Evolutionary conservation across 2,888 invertebrate genomes (phyloP).

Genomic region (Microplitis deprimator): DNA sequence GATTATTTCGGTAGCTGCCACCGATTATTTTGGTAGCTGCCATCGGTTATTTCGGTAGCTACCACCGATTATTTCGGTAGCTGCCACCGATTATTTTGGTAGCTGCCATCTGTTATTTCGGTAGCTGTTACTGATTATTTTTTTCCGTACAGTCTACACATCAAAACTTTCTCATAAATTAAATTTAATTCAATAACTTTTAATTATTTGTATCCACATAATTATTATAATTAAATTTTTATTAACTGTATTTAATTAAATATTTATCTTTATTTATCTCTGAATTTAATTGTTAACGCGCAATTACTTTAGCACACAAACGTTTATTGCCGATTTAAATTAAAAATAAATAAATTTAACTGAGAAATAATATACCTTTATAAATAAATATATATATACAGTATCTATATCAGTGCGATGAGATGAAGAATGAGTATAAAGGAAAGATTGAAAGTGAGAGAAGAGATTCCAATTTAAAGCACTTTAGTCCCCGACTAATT

Average conservation of each 20-base stretch:
- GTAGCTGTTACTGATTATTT: too few relatives aligned
- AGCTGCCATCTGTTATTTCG: too few relatives aligned
- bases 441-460: background rate
- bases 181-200: too few relatives aligned
- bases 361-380: too few relatives aligned
- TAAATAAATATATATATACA: too few relatives aligned
- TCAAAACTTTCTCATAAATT: too few relatives aligned
- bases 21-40: too few relatives aligned
- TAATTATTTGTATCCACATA: background rate
- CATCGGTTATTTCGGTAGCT: too few relatives aligned
- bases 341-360: background rate
- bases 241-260: slow-evolving; percentile 3
- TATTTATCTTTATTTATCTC: background rate
- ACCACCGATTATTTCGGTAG: too few relatives aligned
- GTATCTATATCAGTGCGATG: background rate
- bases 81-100: too few relatives aligned
- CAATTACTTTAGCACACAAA: slow-evolving; percentile 7
- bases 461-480: slow-evolving; percentile 8
- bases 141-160: too few relatives aligned
- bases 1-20: too few relatives aligned
- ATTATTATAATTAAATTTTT: background rate
- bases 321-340: slow-evolving; percentile 1
- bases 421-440: slow-evolving; percentile 5
- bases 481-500: slow-evolving; percentile 26
- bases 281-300: background rate